These are phyloP conservation scores for Phytoseiulus persimilis DNA, from an alignment of 2,888 invertebrate species.

Conservation along the genomic window DNA sequence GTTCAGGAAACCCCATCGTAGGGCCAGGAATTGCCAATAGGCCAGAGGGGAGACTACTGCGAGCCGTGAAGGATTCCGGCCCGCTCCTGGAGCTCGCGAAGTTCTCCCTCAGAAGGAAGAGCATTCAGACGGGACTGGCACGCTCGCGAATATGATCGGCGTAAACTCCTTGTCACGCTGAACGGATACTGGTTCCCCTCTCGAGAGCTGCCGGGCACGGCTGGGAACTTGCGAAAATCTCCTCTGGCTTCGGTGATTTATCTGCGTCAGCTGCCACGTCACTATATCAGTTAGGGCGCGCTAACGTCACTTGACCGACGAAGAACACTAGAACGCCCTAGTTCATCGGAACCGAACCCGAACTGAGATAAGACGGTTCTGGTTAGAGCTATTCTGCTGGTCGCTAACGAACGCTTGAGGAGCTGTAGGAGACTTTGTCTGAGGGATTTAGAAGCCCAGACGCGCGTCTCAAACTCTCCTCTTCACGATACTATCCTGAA, in stretches of 20 bases:
- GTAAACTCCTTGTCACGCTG: background rate
- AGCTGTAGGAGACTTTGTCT: background rate
- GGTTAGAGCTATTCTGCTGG: background rate
- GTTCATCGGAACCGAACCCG: background rate
- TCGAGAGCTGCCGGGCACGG: background rate
- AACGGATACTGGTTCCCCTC: too few species aligned
- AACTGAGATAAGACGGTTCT: background rate
- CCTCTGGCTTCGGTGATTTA: background rate
- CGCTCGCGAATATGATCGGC: too few species aligned
- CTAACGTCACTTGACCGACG: background rate
- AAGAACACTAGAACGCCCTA: background rate
- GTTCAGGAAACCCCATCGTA: too few species aligned
- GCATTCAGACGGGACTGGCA: too few species aligned
- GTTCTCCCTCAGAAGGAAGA: too few species aligned
- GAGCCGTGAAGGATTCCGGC: too few species aligned
- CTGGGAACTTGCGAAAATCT: background rate
- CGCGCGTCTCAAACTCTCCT: too few species aligned
- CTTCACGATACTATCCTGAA: too few species aligned
- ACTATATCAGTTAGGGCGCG: background rate
- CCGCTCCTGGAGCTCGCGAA: too few species aligned
- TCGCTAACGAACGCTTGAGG: background rate
- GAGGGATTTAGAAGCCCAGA: too few species aligned
- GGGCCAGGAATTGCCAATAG: too few species aligned
- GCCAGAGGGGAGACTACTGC: too few species aligned
- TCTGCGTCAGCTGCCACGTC: background rate